A percentile compares a stretch with the other conserved stretches of the same genome.
phyloP scores from a whole-genome alignment of 30 jellyfish, hydroid and myxozoan genomes.

The Chrysaora quinquecirrha region DNA sequence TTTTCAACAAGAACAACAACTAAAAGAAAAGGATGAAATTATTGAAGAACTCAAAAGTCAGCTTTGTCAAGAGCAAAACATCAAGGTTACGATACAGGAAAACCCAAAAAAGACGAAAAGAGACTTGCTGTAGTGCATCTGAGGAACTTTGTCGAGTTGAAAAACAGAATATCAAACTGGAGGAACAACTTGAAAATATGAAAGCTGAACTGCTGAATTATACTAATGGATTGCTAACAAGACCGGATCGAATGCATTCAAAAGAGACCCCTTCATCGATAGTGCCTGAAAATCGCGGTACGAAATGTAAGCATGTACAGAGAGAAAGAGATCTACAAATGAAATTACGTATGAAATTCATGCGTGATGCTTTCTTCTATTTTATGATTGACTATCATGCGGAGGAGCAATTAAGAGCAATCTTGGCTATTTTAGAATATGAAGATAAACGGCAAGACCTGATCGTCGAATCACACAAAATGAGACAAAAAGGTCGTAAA shows the following conservation, averaged over 20 bases:
- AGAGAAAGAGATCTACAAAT: conserved; percentile 70
- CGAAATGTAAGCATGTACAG: conserved; percentile 37
- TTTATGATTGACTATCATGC: conserved; percentile 96
- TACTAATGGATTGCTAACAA: not conserved
- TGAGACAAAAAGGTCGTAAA: conserved; percentile 85
- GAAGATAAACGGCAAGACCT: conserved; percentile 90
- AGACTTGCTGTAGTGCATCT: conserved; percentile 43
- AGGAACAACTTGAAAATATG: conserved; percentile 43
- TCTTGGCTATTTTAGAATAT: conserved; percentile 89
- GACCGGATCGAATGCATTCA: not conserved
- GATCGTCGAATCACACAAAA: conserved; percentile 84
- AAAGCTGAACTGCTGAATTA: conserved; percentile 6
- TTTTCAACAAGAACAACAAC: conserved; percentile 11
- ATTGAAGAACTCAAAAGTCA: conserved; percentile 34
- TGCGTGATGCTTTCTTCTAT: conserved; percentile 93
- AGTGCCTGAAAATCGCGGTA: not conserved
- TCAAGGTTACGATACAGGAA: conserved; percentile 7
- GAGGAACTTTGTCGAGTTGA: conserved; percentile 45
- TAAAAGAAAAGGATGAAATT: conserved; percentile 26
- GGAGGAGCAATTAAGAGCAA: conserved; percentile 94
- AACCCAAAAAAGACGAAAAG: conserved; percentile 40
- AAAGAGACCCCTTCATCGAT: no score
- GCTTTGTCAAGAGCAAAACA: conserved; percentile 34
- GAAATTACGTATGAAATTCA: conserved; percentile 79
- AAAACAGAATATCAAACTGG: conserved; percentile 39